Evolutionary conservation across 2,888 invertebrate genomes (phyloP), one percentile per base, ranked within the genome.

Genomic region (Xylophagus ater): DNA sequence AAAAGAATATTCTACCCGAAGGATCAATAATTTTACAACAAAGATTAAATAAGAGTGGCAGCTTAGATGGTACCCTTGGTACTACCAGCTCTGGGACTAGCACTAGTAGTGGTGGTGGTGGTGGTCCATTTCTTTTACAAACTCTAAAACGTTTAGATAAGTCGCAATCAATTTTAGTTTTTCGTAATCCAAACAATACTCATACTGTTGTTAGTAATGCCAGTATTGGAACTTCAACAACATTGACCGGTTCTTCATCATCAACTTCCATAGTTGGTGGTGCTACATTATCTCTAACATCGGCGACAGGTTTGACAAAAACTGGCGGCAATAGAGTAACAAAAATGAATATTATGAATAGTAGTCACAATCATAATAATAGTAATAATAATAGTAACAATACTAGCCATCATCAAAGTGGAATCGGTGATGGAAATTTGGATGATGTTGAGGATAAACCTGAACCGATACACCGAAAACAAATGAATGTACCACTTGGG

Each of bases 101-200:
- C 39, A 56, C 57, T 4, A 9, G 14, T 13, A 38, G 24, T 8
- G 32, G 40, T 23, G 18, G 36, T 3, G 34, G 30, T 18, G 47
- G 47, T 37, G 50, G 49, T 25, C 64, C 65, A 2, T 64, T 65
- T 51, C 58, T 65, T 39, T 48, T 65, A 47, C 64, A 65, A 50
- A 65, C 64, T 31, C 53, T 65, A 20, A 65, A 65, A 48, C 62
- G 64, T 19, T 52, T 65, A 41, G 65, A 65, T 52, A 64, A 65
- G 50, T 63, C 65, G 0, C 65, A 64, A 47, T 63, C 65, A 37
- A 64, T 65, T 34, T 48, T 65, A 43, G 63, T 65, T 24, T 62
- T 65, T 50, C 56, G 65, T 36, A 61, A 61, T 45, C 52, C 59
- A 13, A 51, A 47, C 37, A 45, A 40, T 37, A 10, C 42, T 21